Conservation (phyloP, 2,888 invertebrate genomes). For the Yponomeuta evonymella region DNA sequence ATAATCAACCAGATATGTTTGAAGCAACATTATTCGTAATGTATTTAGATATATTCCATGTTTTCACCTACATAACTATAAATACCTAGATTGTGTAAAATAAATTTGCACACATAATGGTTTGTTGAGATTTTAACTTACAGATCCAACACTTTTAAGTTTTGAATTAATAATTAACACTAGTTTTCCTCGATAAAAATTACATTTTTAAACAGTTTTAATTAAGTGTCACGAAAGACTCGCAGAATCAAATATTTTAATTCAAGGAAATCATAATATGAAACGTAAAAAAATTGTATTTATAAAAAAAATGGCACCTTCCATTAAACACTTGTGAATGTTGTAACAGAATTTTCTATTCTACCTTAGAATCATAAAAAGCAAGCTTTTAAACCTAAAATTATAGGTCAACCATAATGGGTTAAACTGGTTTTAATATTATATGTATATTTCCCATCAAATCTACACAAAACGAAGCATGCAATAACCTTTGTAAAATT, state of each 20-base stretch:
- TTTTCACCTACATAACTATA: neutral
- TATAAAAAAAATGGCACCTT: neutral
- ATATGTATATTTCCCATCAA: no score
- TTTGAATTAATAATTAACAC: neutral
- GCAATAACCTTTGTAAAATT: no score
- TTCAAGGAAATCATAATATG: neutral
- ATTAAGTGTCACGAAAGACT: neutral
- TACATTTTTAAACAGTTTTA: neutral
- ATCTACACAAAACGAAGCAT: no score
- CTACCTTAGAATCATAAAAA: neutral
- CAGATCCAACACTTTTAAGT: neutral
- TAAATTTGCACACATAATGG: neutral
- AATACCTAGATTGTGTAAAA: neutral
- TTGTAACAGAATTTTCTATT: neutral
- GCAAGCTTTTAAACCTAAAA: no score
- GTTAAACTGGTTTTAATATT: no score
- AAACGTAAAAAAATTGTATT: neutral
- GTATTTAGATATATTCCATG: neutral
- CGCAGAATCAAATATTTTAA: neutral
- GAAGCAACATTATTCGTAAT: conserved; percentile 8
- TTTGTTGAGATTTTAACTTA: neutral
- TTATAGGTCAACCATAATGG: no score
- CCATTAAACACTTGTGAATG: neutral
- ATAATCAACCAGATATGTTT: neutral
- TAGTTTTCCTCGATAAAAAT: neutral